Percentiles rank a stretch among this genome's conserved stretches.
Evolutionary conservation across 1,140 invertebrate genomes (phyloP).

Genomic region (Formica exsecta): DNA sequence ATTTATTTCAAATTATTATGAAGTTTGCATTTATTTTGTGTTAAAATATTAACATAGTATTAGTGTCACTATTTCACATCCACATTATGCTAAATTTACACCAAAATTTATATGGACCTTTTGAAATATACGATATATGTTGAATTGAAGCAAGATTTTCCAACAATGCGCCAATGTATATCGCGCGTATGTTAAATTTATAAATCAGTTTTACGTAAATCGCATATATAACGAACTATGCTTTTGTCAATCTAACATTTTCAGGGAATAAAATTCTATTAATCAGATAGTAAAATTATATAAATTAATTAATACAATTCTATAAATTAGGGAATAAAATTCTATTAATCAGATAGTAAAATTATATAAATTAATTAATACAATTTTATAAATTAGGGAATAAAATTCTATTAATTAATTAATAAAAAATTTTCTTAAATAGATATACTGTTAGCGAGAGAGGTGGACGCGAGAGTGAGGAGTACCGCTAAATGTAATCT

Average conservation of each 20-base stretch:
- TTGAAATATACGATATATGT: too few relatives aligned
- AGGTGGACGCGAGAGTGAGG: too few relatives aligned
- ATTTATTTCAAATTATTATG: too few relatives aligned
- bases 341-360: neutral
- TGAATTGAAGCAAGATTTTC: too few relatives aligned
- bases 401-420: neutral
- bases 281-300: neutral
- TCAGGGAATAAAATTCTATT: neutral
- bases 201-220: neutral
- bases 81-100: too few relatives aligned
- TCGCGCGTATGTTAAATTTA: neutral
- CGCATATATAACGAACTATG: neutral
- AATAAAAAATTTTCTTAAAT: neutral
- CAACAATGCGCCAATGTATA: neutral
- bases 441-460: neutral
- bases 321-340: neutral
- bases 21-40: too few relatives aligned
- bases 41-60: too few relatives aligned
- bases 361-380: neutral
- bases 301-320: neutral
- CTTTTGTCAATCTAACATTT: neutral
- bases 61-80: too few relatives aligned
- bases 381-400: neutral
- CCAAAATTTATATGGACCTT: too few relatives aligned
- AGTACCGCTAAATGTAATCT: too few relatives aligned